Evolutionary conservation across 2,113 vertebrate genomes (phyloP).

Genomic region (Oreochromis spilurus): DNA sequence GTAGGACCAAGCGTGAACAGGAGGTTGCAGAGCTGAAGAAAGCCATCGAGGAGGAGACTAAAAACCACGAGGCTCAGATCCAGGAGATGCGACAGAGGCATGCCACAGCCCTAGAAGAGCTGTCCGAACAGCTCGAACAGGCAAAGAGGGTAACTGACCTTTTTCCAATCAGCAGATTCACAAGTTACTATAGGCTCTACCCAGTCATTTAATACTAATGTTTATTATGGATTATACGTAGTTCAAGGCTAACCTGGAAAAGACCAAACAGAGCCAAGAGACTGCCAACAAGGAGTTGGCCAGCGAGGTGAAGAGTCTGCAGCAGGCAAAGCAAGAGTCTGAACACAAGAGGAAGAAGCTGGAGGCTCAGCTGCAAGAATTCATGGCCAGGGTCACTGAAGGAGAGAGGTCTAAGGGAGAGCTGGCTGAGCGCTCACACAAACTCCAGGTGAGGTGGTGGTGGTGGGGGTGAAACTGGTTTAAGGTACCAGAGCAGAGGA

Average conservation of each 20-base stretch:
- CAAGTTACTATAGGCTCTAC: neutral
- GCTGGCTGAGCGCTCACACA: conserved; percentile 83
- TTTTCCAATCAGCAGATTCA: neutral
- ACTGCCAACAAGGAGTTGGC: conserved; percentile 91
- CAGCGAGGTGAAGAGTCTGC: conserved; percentile 87
- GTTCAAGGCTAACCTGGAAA: conserved; percentile 95
- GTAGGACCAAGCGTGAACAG: conserved; percentile 92
- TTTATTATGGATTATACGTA: conserved; percentile 29
- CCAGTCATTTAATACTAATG: neutral
- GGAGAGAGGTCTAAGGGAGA: conserved; percentile 84
- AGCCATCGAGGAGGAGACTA: conserved; percentile 92
- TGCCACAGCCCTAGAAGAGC: conserved; percentile 82
- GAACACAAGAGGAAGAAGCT: conserved; percentile 98
- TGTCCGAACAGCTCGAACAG: conserved; percentile 95
- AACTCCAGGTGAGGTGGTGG: conserved; percentile 81
- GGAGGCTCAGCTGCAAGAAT: conserved; percentile 90
- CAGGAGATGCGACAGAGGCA: conserved; percentile 96
- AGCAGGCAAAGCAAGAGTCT: conserved; percentile 89
- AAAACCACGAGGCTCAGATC: conserved; percentile 92
- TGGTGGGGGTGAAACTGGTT: neutral
- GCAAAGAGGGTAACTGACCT: conserved; percentile 83
- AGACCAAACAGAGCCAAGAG: conserved; percentile 94
- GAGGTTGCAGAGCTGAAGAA: conserved; percentile 97
- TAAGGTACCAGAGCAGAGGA: neutral
- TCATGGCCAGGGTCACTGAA: conserved; percentile 82